Conservation (phyloP, 2,113 vertebrate species). For the Scartelaos histophorus region DNA sequence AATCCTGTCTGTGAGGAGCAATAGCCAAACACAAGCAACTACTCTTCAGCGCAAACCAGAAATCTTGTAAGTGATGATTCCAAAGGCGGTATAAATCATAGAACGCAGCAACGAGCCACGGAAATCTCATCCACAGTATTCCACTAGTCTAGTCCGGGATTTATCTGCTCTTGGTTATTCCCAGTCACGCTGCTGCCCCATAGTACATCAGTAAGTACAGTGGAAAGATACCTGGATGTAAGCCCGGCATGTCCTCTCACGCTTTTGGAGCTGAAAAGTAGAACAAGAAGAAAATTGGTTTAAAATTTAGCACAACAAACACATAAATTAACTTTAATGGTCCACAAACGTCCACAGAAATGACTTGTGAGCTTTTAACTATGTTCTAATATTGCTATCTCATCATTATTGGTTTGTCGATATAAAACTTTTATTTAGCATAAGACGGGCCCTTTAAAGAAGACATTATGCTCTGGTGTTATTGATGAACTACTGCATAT, state of each 20-base stretch:
- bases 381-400: too few species aligned
- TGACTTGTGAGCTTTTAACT: too few species aligned
- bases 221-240: conserved; percentile 86
- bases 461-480: too few species aligned
- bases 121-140: conserved; percentile 55
- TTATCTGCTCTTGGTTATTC: conserved; percentile 58
- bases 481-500: too few species aligned
- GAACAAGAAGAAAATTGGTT: conserved; percentile 39
- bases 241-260: conserved; percentile 89
- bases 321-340: too few species aligned
- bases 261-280: conserved; percentile 86
- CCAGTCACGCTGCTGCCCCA: conserved; percentile 47
- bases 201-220: conserved; percentile 44
- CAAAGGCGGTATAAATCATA: conserved; percentile 65
- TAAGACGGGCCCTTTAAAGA: too few species aligned
- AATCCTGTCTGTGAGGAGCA: conserved; percentile 40
- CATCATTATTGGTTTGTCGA: too few species aligned
- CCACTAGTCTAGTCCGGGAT: conserved; percentile 45
- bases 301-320: too few species aligned
- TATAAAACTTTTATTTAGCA: too few species aligned
- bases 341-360: too few species aligned
- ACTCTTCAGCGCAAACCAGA: conserved; percentile 45
- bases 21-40: conserved; percentile 36
- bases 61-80: conserved; percentile 53
- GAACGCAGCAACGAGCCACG: conserved; percentile 49